Evolutionary conservation across 2,113 vertebrate genomes (phyloP).

Genomic region (Siniperca chuatsi): DNA sequence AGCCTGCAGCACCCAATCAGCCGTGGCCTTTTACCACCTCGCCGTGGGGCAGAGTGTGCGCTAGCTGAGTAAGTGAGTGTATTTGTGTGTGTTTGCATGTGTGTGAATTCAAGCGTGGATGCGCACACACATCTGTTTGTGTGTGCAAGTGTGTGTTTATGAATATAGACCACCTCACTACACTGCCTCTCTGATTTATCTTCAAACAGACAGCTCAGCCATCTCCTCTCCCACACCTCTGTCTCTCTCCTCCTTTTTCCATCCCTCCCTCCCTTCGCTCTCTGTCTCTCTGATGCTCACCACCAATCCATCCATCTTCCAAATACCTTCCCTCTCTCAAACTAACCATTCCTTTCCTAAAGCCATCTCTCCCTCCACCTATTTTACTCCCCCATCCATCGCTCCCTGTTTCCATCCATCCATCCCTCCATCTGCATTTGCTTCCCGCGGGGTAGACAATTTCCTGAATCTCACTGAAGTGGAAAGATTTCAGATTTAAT

Average conservation of each 20-base stretch:
- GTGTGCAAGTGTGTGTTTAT: constrained; percentile 40
- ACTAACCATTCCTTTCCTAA: constrained; percentile 35
- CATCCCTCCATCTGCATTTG: constrained; percentile 72
- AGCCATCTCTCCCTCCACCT: constrained; percentile 40
- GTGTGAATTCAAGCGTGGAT: constrained; percentile 58
- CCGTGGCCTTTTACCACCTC: constrained; percentile 81
- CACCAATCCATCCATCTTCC: constrained; percentile 67
- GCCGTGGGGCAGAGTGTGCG: constrained; percentile 69
- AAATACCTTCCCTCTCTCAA: constrained; percentile 50
- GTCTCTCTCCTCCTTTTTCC: constrained; percentile 30
- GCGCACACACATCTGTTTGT: constrained; percentile 50
- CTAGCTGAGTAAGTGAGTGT: constrained; percentile 59
- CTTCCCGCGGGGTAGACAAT: constrained; percentile 74
- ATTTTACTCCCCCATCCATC: constrained; percentile 51
- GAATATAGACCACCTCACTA: constrained; percentile 68
- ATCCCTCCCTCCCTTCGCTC: constrained; percentile 42
- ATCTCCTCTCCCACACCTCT: constrained; percentile 63
- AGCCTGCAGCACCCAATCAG: constrained; percentile 80
- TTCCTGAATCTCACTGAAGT: constrained; percentile 80
- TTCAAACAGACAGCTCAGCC: constrained; percentile 78
- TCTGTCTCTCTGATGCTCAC: constrained; percentile 51
- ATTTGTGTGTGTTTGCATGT: constrained; percentile 69
- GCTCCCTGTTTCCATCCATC: constrained; percentile 36
- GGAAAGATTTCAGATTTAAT: constrained; percentile 78
- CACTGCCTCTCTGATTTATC: constrained; percentile 79